Conservation (phyloP, 2,888 invertebrate genomes). For the Drosophila borealis region DNA sequence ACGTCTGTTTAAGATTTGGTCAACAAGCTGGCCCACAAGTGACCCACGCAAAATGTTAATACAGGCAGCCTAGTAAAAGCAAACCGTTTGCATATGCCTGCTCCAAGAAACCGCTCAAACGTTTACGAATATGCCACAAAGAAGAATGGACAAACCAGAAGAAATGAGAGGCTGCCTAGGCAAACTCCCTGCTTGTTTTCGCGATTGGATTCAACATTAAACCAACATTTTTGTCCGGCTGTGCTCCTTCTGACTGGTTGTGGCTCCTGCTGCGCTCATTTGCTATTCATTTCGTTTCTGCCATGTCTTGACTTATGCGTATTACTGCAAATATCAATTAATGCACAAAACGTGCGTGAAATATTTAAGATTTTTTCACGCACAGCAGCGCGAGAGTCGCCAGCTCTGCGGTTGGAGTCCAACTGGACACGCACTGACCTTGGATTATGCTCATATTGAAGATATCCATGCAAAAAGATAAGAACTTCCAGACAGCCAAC, state of each 20-base stretch:
- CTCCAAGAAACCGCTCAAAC: neutral
- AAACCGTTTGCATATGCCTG: neutral
- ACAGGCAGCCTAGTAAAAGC: neutral
- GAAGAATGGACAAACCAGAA: neutral
- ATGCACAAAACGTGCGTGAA: conserved; percentile 76
- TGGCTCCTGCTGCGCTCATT: conserved; percentile 53
- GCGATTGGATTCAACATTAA: no score
- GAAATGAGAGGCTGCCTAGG: neutral
- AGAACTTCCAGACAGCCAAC: conserved; percentile 63
- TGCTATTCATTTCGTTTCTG: conserved; percentile 61
- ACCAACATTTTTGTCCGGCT: conserved; percentile 23
- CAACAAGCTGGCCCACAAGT: conserved; percentile 24
- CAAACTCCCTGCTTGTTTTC: no score
- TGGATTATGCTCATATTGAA: conserved; percentile 49
- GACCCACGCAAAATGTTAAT: conserved; percentile 37
- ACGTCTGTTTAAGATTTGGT: conserved; percentile 39
- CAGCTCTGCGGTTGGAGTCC: neutral
- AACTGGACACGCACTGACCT: conserved; percentile 54
- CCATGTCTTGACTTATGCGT: conserved; percentile 75
- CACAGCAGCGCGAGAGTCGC: neutral
- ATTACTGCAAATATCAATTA: conserved; percentile 82
- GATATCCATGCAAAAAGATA: conserved; percentile 38
- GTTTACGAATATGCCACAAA: neutral
- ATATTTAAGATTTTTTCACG: conserved; percentile 60
- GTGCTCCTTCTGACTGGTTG: conserved; percentile 28